These are phyloP conservation scores for Physeter macrocephalus DNA, from an alignment of 2,113 vertebrate genomes.

Conservation along the genomic window DNA sequence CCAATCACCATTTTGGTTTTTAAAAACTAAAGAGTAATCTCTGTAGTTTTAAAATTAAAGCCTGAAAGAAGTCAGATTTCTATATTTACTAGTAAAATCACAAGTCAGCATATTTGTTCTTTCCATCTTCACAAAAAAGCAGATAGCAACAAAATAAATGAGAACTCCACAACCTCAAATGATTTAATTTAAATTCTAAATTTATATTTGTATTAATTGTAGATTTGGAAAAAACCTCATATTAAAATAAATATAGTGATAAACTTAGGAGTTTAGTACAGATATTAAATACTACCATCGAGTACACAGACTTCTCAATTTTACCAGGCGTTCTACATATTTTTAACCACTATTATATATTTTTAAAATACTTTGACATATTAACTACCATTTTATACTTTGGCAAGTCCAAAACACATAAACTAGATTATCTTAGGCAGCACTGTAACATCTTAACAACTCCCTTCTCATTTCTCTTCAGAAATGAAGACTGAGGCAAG, in stretches of 20 bases:
- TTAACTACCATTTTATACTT: conserved; percentile 6
- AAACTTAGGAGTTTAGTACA: neutral
- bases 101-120: neutral
- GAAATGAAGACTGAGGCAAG: neutral
- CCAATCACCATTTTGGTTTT: neutral
- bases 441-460: neutral
- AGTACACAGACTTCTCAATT: neutral
- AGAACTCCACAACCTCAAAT: neutral
- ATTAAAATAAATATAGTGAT: neutral
- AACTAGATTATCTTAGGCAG: neutral
- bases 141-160: neutral
- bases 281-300: neutral
- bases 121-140: neutral
- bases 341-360: neutral
- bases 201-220: neutral
- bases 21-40: neutral
- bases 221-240: neutral
- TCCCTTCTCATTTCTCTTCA: neutral
- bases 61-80: neutral
- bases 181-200: neutral
- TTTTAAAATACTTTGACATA: neutral
- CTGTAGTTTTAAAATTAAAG: conserved; percentile 25
- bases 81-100: neutral
- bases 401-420: neutral
- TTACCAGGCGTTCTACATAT: neutral